Base-by-base conservation (phyloP, 53 echinoderm and acorn worm species). In the Henricia sp. region DNA sequence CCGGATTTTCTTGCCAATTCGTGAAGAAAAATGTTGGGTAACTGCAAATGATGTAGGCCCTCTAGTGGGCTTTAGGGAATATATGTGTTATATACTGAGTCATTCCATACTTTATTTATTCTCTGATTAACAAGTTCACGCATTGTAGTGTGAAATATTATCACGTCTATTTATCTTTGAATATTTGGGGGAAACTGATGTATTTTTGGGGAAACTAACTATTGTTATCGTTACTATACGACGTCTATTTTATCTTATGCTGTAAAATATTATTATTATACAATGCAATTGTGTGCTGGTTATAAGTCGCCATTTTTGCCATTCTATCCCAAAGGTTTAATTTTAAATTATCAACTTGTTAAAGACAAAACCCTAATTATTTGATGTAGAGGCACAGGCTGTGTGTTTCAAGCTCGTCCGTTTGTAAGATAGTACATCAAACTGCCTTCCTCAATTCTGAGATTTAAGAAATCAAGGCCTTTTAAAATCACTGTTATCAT, bases 381-480 rank as follows among this genome's bases (percentile, higher is more conserved):
- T 32, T 14, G 13, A 60, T 60, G 32, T 60, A n/a, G 24, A n/a
- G n/a, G n/a, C n/a, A 60, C 62, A 32, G 3, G 33, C 13, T 32
- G 11, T 9, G 3, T 4, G 2, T 60, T 60, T 16, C n/a, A 60
- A 60, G 62, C 33, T n/a, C n/a, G n/a, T n/a, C n/a, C n/a, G n/a
- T 32, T 60, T 60, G 1, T 32, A 10, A 16, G 9, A 27, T 32
- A 60, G 14, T 6, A 29, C 33, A 27, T 28, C 29, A 60, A 60
- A 17, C 10, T 60, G 62, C 62, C 62, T 56, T 60, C 62, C 13
- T 58, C 29, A 28, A 13, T 58, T 25, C n/a, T n/a, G n/a, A n/a
- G n/a, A 58, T 57, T 72, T 72, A 19, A 21, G 32, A 72, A 3
- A 73, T n/a, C n/a, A 29, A 53, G 53, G 73, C 52, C 73, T 52